These are phyloP conservation scores for Pristiophorus japonicus DNA, from an alignment of 2,113 vertebrate species.

Conservation along the genomic window DNA sequence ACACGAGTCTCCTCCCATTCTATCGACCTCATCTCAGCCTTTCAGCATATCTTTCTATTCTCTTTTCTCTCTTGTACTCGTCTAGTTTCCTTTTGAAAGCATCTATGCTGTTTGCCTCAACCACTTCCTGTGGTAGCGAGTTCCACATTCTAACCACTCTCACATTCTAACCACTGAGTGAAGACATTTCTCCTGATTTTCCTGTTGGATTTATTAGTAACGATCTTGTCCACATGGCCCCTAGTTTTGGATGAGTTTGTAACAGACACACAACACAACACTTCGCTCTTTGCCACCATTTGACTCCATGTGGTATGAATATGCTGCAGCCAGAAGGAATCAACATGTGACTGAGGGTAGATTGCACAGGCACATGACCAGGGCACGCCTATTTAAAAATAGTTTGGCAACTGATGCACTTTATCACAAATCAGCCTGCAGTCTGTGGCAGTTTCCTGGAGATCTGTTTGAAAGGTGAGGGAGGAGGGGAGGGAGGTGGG, in stretches of 20 bases:
- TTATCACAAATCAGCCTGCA: neutral
- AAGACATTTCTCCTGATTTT: neutral
- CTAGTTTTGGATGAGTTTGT: neutral
- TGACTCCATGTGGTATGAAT: neutral
- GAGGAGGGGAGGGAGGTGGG: neutral
- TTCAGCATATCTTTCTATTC: neutral
- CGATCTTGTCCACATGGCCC: too few species aligned
- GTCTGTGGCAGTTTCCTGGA: neutral
- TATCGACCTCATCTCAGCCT: neutral
- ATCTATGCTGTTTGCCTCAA: neutral
- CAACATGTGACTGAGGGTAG: conserved; percentile 47
- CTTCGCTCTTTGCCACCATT: neutral
- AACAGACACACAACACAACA: neutral
- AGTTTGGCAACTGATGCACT: neutral
- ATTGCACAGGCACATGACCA: conserved; percentile 41
- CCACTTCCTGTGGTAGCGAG: neutral
- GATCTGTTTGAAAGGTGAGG: neutral
- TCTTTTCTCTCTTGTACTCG: neutral
- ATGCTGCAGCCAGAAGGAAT: conserved; percentile 47
- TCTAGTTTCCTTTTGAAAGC: neutral
- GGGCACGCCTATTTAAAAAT: neutral
- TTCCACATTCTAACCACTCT: neutral
- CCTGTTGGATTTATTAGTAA: neutral
- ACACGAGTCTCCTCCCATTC: neutral
- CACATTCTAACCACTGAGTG: neutral